Evolutionary conservation across 2,113 vertebrate genomes (phyloP).

Genomic region (Aldabrachelys gigantea): DNA sequence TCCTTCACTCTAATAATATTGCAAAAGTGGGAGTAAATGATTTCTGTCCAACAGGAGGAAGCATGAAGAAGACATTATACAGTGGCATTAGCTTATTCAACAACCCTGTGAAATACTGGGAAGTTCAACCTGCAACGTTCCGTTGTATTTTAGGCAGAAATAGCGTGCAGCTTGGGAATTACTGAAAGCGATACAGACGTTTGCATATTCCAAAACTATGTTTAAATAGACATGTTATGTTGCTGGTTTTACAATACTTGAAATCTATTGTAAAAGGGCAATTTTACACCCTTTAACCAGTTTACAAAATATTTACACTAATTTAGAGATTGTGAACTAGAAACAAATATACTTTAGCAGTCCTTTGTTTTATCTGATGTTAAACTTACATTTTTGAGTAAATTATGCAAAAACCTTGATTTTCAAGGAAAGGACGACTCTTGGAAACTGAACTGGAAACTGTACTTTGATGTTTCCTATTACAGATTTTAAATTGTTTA

Average conservation of each 20-base stretch:
- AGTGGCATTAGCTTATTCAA: conserved; percentile 95
- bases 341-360: neutral
- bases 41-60: conserved; percentile 86
- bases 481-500: conserved; percentile 35
- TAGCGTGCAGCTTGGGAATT: conserved; percentile 93
- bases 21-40: conserved; percentile 91
- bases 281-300: conserved; percentile 37
- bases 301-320: conserved; percentile 62
- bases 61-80: conserved; percentile 89
- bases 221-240: conserved; percentile 24
- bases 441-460: conserved; percentile 64
- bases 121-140: conserved; percentile 92
- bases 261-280: conserved; percentile 62
- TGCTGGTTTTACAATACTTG: conserved; percentile 76
- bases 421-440: neutral
- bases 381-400: conserved; percentile 57
- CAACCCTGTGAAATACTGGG: conserved; percentile 95
- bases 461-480: conserved; percentile 56
- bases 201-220: neutral
- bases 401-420: conserved; percentile 68
- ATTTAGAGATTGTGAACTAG: conserved; percentile 35
- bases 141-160: conserved; percentile 90
- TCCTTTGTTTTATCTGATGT: conserved; percentile 46
- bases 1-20: conserved; percentile 94
- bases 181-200: conserved; percentile 79